A percentile compares a stretch with the other conserved stretches of the same genome.
Conservation (phyloP, 2,113 vertebrate genomes). For the Poecile atricapillus region DNA sequence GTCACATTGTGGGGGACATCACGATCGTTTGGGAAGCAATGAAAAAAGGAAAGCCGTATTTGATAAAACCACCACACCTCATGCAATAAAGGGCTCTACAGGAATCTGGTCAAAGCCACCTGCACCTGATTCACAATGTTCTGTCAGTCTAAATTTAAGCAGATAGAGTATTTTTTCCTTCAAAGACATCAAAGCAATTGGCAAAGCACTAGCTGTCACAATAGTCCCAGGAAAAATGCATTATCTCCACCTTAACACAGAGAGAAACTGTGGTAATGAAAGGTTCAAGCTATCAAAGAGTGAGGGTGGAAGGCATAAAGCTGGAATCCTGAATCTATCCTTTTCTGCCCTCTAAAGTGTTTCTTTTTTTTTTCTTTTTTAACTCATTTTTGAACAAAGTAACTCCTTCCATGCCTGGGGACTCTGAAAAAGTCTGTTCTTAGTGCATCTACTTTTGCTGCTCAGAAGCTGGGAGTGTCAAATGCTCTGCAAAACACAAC, state of each 20-base stretch:
- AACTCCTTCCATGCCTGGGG: neutral
- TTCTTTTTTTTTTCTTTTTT: neutral
- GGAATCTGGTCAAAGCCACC: conserved; percentile 7
- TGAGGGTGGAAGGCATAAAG: neutral
- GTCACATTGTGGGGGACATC: neutral
- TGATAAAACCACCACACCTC: neutral
- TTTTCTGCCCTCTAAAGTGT: neutral
- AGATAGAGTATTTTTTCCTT: conserved; percentile 19
- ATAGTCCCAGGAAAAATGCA: conserved; percentile 1
- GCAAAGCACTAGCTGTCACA: conserved; percentile 26
- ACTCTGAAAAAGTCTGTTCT: neutral
- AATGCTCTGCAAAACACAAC: neutral
- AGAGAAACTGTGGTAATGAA: neutral
- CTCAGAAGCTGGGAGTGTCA: neutral
- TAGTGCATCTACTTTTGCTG: neutral
- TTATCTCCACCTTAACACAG: neutral
- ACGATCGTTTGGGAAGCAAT: neutral
- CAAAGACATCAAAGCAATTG: conserved; percentile 15
- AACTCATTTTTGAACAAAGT: neutral
- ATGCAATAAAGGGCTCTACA: neutral
- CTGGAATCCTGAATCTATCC: neutral
- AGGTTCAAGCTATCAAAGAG: neutral
- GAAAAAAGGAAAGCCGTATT: neutral
- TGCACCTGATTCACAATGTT: neutral
- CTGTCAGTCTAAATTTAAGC: conserved; percentile 25